Evolutionary conservation across 2,113 vertebrate genomes (phyloP), one percentile per base, ranked within the genome.

Genomic region (Dasyornis broadbenti): DNA sequence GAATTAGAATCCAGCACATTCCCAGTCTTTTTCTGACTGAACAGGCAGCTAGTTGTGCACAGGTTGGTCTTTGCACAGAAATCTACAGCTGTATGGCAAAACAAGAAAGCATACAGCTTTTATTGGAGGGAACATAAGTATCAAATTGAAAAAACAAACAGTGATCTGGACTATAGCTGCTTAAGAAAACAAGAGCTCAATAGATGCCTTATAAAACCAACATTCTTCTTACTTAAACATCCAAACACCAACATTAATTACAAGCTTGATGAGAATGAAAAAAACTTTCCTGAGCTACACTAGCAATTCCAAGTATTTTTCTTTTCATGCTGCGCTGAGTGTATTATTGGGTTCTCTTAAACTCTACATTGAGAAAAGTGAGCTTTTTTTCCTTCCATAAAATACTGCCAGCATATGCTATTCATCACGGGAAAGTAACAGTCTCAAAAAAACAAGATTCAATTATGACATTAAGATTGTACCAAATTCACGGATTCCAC

Each of bases 181-280:
- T 97, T 96, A 91, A 96, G 89, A 97, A 98, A 97, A 97, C 86
- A 96, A 81, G 92, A 91, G 96, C 86, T 97, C 82, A 98, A 95
- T 70, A 80, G 90, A 95, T 84, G 65, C 92, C 66, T 96, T 98
- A 96, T 90, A 94, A 95, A 97, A 82, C 61, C 87, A 90, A 96
- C 81, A 91, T 93, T 97, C 95, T 98, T 96, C 88, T 88, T 96
- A 83, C 72, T 97, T 88, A 89, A 95, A 96, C 45, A 94, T 71
- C 71, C 91, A 97, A 95, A 96, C 70, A 95, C 82, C 79, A 91
- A 92, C 66, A 70, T 50, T 81, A 92, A 64, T 88, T 92, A 90
- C 88, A 91, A 95, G 81, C 60, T 91, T 87, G 50, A 93, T 60
- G 40, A 92, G 89, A 91, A 77, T 40, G n/a, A 91, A 94, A 63